These are phyloP conservation scores for Corythornis vintsioides DNA, from an alignment of 2,113 vertebrate genomes.

Conservation along the genomic window DNA sequence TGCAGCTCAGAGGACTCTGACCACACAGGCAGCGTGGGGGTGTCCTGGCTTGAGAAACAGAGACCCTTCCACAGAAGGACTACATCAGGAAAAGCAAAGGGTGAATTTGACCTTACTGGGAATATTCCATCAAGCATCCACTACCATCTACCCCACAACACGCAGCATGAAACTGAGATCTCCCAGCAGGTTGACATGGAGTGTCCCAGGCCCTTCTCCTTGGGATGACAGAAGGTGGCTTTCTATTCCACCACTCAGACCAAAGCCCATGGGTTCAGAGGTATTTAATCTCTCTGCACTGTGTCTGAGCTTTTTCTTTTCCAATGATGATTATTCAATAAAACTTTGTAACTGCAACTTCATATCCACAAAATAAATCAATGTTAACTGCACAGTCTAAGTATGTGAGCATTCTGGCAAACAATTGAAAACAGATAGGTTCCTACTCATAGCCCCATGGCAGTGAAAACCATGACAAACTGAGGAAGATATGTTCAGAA, in stretches of 20 bases:
- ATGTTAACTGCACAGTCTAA: neutral
- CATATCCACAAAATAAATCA: slow-evolving; percentile 57
- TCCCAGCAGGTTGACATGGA: neutral
- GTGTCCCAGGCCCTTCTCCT: neutral
- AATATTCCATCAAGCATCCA: neutral
- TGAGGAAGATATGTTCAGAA: slow-evolving; percentile 31
- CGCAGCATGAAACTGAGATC: neutral
- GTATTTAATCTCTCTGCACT: neutral
- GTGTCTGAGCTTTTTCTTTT: slow-evolving; percentile 22
- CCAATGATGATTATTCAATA: slow-evolving; percentile 7
- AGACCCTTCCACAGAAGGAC: neutral
- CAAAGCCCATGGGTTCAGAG: neutral
- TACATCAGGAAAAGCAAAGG: neutral
- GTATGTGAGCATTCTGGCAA: slow-evolving; percentile 30
- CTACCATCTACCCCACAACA: neutral
- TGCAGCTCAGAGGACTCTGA: neutral
- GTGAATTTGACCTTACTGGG: neutral
- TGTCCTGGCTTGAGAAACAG: rapidly evolving
- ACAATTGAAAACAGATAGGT: slow-evolving; percentile 48
- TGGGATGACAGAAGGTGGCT: neutral
- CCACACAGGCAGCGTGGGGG: no score
- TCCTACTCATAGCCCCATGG: slow-evolving; percentile 11
- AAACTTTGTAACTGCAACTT: slow-evolving; percentile 23
- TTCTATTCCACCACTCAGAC: neutral
- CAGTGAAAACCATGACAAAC: slow-evolving; percentile 44